Conservation (phyloP, 2,113 vertebrate genomes). For the Amphiprion percula region DNA sequence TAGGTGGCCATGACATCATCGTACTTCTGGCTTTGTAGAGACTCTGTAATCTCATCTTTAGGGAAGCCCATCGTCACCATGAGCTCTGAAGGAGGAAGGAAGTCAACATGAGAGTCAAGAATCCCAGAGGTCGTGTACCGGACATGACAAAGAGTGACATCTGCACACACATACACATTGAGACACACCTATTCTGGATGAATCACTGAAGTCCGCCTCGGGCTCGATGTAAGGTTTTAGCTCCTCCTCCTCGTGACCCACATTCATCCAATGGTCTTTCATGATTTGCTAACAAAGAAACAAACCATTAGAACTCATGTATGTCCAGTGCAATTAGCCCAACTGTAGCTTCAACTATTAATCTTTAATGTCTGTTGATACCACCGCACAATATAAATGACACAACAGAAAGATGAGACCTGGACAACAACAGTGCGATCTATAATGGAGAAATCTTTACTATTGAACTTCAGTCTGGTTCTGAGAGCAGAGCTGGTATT, state of each 20-base stretch:
- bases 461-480: slow-evolving; percentile 47
- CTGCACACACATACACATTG: slow-evolving; percentile 59
- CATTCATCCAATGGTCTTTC: slow-evolving; percentile 99
- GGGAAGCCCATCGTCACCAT: slow-evolving; percentile 99
- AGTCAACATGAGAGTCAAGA: slow-evolving; percentile 5
- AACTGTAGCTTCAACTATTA: neutral
- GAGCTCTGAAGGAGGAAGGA: slow-evolving; percentile 85
- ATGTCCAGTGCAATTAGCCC: neutral
- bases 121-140: neutral
- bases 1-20: slow-evolving; percentile 99
- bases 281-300: slow-evolving; percentile 92
- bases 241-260: slow-evolving; percentile 96
- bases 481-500: slow-evolving; percentile 35
- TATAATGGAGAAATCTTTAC: slow-evolving; percentile 68
- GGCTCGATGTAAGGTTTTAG: slow-evolving; percentile 94
- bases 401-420: neutral
- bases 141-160: neutral
- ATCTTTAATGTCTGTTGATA: slow-evolving; percentile 1
- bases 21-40: slow-evolving; percentile 93
- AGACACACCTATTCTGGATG: slow-evolving; percentile 90
- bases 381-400: neutral
- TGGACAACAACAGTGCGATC: slow-evolving; percentile 28
- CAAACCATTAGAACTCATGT: neutral
- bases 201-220: slow-evolving; percentile 93
- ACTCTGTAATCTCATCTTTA: slow-evolving; percentile 96